Conservation (phyloP, 2,797 vertebrate species). For the Enteromius anoplus region DNA sequence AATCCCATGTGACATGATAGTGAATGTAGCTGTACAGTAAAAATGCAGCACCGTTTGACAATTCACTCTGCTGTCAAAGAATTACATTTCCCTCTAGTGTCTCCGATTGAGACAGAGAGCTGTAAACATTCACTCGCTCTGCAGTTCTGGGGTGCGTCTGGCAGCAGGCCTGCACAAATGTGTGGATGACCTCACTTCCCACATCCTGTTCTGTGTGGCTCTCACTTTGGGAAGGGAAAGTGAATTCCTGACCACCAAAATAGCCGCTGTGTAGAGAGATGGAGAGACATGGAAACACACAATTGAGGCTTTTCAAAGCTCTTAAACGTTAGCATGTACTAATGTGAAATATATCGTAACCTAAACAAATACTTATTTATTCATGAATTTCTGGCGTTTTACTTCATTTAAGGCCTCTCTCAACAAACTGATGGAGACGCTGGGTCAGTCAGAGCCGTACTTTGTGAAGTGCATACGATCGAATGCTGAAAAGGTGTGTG, state of each 20-base stretch:
- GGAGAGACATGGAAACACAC: background rate
- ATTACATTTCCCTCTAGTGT: constrained; percentile 6
- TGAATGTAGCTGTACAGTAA: background rate
- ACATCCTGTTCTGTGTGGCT: constrained; percentile 77
- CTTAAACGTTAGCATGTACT: background rate
- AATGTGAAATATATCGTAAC: background rate
- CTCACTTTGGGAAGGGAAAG: constrained; percentile 70
- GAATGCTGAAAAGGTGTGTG: constrained; percentile 94
- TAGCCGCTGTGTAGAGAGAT: constrained; percentile 46
- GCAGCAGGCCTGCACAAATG: constrained; percentile 68
- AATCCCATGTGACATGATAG: background rate
- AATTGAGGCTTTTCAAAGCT: background rate
- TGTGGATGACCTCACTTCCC: constrained; percentile 81
- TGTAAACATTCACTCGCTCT: constrained; percentile 43
- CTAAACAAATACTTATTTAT: background rate
- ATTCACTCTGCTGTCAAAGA: background rate
- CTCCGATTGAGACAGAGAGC: background rate
- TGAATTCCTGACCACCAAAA: constrained; percentile 72
- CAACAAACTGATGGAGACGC: constrained; percentile 97
- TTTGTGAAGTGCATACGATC: constrained; percentile 99
- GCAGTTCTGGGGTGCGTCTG: constrained; percentile 55
- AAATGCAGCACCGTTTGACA: constrained; percentile 5
- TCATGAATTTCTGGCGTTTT: background rate
- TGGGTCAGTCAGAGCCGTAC: constrained; percentile 95
- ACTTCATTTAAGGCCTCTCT: constrained; percentile 84